These are phyloP conservation scores for Cephus runcator DNA, from an alignment of 2,888 invertebrate species.

Conservation along the genomic window DNA sequence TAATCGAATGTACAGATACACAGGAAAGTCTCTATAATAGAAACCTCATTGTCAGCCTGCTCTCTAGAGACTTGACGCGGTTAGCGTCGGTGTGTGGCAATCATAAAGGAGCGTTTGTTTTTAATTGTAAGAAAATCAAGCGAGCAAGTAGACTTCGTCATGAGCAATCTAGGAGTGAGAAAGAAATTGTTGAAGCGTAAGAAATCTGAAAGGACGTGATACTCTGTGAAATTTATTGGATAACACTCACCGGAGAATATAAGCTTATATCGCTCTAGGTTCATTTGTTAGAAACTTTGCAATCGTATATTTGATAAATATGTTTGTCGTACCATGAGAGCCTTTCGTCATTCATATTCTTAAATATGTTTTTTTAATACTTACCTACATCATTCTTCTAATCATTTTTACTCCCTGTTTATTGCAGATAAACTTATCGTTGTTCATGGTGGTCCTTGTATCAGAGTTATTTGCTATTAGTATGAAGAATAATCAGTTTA, in stretches of 20 bases:
- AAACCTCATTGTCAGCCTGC: neutral
- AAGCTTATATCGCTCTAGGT: neutral
- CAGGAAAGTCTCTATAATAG: neutral
- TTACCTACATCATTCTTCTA: neutral
- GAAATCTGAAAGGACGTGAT: conserved; percentile 17
- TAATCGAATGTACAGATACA: neutral
- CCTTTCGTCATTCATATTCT: neutral
- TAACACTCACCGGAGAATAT: conserved; percentile 12
- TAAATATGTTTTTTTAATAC: neutral
- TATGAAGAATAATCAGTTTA: neutral
- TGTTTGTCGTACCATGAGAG: neutral
- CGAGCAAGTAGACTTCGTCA: conserved; percentile 1
- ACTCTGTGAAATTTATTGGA: conserved; percentile 35
- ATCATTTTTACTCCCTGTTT: neutral
- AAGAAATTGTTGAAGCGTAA: conserved; percentile 29
- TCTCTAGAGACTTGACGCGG: neutral
- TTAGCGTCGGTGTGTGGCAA: neutral
- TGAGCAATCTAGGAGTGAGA: conserved; percentile 15
- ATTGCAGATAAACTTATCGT: neutral
- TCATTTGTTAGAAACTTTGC: neutral
- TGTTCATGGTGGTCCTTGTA: neutral
- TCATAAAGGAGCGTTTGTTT: neutral
- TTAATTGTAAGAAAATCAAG: neutral
- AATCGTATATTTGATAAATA: neutral
- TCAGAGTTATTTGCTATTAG: neutral